phyloP scores from a whole-genome alignment of 1,140 invertebrate species.

The Scaptodrosophila lebanonensis region DNA sequence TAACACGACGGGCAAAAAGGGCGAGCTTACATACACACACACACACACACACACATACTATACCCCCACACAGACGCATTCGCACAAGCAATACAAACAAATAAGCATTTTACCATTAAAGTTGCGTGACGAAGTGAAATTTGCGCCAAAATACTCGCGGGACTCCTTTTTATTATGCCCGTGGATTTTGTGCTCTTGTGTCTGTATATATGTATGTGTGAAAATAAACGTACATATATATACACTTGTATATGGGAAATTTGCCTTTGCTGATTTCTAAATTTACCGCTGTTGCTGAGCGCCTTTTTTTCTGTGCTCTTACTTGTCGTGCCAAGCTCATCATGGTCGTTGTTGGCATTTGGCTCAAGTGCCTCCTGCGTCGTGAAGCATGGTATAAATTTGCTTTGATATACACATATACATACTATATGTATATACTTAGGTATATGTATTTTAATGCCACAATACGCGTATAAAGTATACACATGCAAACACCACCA shows the following conservation, averaged over 20 bases:
- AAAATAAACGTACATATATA: conserved; percentile 2
- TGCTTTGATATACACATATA: too few species aligned
- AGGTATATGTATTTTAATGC: not conserved
- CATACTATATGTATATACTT: not conserved
- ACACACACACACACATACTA: not conserved
- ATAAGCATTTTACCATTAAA: conserved; percentile 71
- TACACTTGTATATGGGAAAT: not conserved
- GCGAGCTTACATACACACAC: conserved; percentile 15
- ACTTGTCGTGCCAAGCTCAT: too few species aligned
- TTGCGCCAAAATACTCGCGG: conserved; percentile 69
- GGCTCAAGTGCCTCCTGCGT: too few species aligned
- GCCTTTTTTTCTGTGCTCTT: not conserved
- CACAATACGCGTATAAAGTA: conserved; percentile 9
- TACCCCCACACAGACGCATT: not conserved
- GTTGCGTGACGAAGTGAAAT: conserved; percentile 74
- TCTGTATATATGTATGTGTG: conserved; percentile 2
- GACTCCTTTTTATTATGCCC: conserved; percentile 31
- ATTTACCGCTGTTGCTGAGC: too few species aligned
- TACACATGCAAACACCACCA: conserved; percentile 22
- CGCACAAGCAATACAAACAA: conserved; percentile 38
- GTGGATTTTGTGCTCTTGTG: not conserved
- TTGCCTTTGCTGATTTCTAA: not conserved
- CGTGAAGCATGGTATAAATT: too few species aligned
- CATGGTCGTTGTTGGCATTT: too few species aligned
- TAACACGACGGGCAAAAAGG: conserved; percentile 35